A percentile compares a stretch with the other conserved stretches of the same genome.
Evolutionary conservation across 1,140 invertebrate genomes (phyloP).

Genomic region (Drosophila punjabiensis): DNA sequence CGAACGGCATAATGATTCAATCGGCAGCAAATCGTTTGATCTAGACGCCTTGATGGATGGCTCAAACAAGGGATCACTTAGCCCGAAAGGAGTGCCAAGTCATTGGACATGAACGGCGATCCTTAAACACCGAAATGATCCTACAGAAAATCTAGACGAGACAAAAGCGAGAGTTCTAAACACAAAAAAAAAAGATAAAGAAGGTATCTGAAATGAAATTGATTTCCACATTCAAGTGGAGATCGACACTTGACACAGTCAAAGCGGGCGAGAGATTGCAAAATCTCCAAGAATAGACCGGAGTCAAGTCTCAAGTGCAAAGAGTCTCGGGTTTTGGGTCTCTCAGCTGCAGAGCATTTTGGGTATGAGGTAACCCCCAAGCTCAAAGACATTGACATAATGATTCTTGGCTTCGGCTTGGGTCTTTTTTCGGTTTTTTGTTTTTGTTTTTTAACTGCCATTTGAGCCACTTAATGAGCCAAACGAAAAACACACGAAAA

Average conservation of each 20-base stretch:
- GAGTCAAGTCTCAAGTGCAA: conserved; percentile 54
- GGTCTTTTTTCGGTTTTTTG: conserved; percentile 10
- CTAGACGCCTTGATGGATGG: conserved; percentile 29
- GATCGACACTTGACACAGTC: too few relatives aligned
- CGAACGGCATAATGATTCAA: conserved; percentile 26
- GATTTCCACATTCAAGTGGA: conserved; percentile 24
- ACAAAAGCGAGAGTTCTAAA: conserved; percentile 10
- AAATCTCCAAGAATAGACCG: conserved; percentile 69
- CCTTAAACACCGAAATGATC: conserved; percentile 13
- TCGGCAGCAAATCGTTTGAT: conserved; percentile 37
- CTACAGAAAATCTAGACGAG: conserved; percentile 3
- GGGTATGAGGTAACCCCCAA: conserved; percentile 70
- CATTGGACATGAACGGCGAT: conserved; percentile 27
- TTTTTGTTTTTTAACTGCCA: conserved; percentile 32
- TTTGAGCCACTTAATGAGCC: conserved; percentile 71
- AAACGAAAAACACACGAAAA: conserved; percentile 15
- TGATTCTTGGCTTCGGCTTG: conserved; percentile 60
- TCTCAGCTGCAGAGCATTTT: background rate
- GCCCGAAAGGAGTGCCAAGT: conserved; percentile 33
- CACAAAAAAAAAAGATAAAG: background rate
- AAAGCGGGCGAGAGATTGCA: conserved; percentile 33
- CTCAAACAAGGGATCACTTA: conserved; percentile 12
- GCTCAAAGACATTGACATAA: conserved; percentile 76
- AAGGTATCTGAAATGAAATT: background rate
- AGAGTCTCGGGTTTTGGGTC: conserved; percentile 21